Conservation (phyloP, 1,140 invertebrate species). For the Schlechtendalia chinensis region DNA sequence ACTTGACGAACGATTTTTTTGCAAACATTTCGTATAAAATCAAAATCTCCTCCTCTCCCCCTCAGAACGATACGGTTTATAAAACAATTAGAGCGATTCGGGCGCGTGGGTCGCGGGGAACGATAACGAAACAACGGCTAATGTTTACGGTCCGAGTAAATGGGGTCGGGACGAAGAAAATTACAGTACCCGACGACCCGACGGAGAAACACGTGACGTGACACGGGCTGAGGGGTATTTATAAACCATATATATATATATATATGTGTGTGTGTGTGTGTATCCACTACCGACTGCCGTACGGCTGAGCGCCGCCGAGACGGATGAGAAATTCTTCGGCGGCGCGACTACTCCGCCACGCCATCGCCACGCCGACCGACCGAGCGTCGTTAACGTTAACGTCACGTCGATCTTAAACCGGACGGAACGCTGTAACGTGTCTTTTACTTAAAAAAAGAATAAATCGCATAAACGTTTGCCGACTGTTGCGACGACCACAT, state of each 20-base stretch:
- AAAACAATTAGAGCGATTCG: slow-evolving; percentile 1
- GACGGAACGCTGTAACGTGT: neutral
- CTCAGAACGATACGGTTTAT: neutral
- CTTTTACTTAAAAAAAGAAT: neutral
- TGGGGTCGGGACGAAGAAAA: slow-evolving; percentile 29
- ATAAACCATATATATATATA: neutral
- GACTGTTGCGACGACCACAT: too few relatives aligned
- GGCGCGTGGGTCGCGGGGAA: neutral
- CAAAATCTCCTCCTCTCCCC: too few relatives aligned
- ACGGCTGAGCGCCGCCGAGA: slow-evolving; percentile 22
- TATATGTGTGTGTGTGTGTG: too few relatives aligned
- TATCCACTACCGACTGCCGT: neutral
- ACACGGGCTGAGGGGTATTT: slow-evolving; percentile 1
- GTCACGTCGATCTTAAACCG: slow-evolving; percentile 14
- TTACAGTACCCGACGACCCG: slow-evolving; percentile 22
- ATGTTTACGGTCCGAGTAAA: slow-evolving; percentile 40
- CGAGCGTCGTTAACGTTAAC: slow-evolving; percentile 36
- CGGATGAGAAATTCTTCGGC: slow-evolving; percentile 33
- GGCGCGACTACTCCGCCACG: slow-evolving; percentile 13
- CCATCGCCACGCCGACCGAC: neutral
- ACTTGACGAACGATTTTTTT: too few relatives aligned
- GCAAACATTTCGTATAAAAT: too few relatives aligned
- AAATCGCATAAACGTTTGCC: too few relatives aligned
- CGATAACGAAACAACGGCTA: neutral
- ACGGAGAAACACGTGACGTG: neutral